Evolutionary conservation across 2,888 invertebrate genomes (phyloP).

Genomic region (Ptychoptera albimana): DNA sequence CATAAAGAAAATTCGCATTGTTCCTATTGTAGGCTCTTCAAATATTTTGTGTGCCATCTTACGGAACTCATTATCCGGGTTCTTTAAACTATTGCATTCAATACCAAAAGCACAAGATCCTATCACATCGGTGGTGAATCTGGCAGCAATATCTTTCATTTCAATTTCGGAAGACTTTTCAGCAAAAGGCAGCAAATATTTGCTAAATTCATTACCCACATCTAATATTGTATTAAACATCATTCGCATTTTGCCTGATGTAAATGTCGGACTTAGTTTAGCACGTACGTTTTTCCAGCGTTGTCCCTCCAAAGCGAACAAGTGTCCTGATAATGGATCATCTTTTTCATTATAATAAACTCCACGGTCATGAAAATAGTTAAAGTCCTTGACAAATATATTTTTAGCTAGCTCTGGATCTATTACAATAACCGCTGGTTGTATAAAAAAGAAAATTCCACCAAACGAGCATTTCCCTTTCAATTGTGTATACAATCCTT

Average conservation of each 20-base stretch:
- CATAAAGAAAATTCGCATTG: neutral
- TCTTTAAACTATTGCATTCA: conserved; percentile 21
- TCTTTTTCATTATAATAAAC: conserved; percentile 19
- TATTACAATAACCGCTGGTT: conserved; percentile 8
- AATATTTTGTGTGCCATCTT: conserved; percentile 9
- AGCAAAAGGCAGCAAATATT: conserved; percentile 10
- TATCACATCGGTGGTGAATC: conserved; percentile 31
- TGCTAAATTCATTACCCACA: conserved; percentile 16
- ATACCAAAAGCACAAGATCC: conserved; percentile 27
- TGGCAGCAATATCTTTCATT: conserved; percentile 22
- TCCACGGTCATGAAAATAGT: conserved; percentile 24
- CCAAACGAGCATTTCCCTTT: conserved; percentile 7
- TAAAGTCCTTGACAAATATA: conserved; percentile 25
- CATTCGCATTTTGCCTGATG: conserved; percentile 32
- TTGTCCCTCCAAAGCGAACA: conserved; percentile 24
- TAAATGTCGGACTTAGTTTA: conserved; percentile 33
- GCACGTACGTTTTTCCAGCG: conserved; percentile 32
- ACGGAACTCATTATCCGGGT: conserved; percentile 20
- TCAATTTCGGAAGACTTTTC: conserved; percentile 17
- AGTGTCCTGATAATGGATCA: conserved; percentile 23
- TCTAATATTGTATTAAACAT: conserved; percentile 27
- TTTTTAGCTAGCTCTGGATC: conserved; percentile 19
- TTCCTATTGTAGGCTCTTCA: conserved; percentile 1
- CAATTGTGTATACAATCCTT: conserved; percentile 8
- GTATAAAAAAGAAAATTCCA: conserved; percentile 9